Conservation (phyloP, 2,113 vertebrate species). For the Macquaria australasica region DNA sequence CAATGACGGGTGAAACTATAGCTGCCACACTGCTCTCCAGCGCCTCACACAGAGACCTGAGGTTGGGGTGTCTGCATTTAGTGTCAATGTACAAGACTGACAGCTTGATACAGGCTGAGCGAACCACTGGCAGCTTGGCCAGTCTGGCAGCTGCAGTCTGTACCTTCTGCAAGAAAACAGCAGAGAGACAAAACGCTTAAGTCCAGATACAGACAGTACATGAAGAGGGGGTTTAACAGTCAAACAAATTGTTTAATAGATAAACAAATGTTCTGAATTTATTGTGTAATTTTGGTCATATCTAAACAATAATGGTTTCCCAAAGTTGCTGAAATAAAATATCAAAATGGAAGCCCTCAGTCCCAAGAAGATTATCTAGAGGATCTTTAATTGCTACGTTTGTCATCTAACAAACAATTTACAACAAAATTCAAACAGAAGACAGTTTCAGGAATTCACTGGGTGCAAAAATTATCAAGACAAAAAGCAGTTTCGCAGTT, state of each 20-base stretch:
- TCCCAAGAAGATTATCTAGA: background rate
- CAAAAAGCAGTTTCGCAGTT: no score
- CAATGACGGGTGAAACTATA: conserved; percentile 86
- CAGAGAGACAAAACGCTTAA: background rate
- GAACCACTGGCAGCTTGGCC: conserved; percentile 87
- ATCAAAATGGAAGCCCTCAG: background rate
- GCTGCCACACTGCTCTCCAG: conserved; percentile 86
- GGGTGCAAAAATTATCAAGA: background rate
- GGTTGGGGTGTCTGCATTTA: conserved; percentile 85
- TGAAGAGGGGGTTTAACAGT: no score
- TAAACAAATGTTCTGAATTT: no score
- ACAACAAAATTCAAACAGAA: background rate
- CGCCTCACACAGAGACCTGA: conserved; percentile 83
- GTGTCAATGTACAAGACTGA: conserved; percentile 84
- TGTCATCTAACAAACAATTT: background rate
- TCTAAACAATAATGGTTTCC: no score
- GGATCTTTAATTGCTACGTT: background rate
- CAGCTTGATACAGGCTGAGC: conserved; percentile 86
- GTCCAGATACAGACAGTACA: background rate
- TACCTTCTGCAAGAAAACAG: conserved; percentile 30
- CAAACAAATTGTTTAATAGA: background rate
- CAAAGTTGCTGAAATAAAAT: background rate
- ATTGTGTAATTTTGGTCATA: background rate
- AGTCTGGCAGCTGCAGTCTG: conserved; percentile 86
- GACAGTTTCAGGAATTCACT: background rate